Base-by-base conservation (phyloP, 2,113 vertebrate species). In the Bujurquina vittata region DNA sequence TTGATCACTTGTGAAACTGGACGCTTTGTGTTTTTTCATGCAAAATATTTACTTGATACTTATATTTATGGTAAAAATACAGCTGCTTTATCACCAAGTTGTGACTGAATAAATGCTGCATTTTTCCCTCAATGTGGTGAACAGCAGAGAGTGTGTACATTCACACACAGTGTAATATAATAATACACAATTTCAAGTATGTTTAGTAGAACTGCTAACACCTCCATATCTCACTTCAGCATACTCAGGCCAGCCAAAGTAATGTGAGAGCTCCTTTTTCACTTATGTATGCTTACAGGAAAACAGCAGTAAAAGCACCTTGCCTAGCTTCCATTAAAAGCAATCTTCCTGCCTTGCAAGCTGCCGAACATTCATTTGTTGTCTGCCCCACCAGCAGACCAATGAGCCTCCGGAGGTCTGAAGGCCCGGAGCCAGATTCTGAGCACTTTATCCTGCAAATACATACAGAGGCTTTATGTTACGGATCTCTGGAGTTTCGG, bases 81-180 rank as follows among this genome's bases (percentile, higher is more conserved):
- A 52, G 90, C 80, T 81, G 87, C 86, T 93, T 92, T 84, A 91
- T 91, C 88, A 93, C 89, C 77, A 80, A 40, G 35, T 18, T 15
- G 2, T 87, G 87, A 95, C 92, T 87, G 65, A 94, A 93, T 94
- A 82, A 92, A 80, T 89, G 81, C 86, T 86, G 83, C 86, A 90
- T 91, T 90, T 37, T 89, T 90, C 84, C 69, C 37, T 77, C 54
- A 33, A 18, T 35, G 69, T 29, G 80, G 29, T 72, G 22, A 2
- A 33, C 7, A 73, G 29, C n/a, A 15, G 35, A 43, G 52, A 81
- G 56, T 22, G 69, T 35, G 75, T 74, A 76, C 29, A 78, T 72
- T 22, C 78, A 61, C 55, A 82, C 54, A 58, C 29, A 23, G 29
- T 37, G 69, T 82, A 62, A 83, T 33, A 56, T 54, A 67, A 65